A percentile compares a stretch with the other conserved stretches of the same genome.
Conservation (phyloP, 2,888 invertebrate species). For the Luperina nickerlii region DNA sequence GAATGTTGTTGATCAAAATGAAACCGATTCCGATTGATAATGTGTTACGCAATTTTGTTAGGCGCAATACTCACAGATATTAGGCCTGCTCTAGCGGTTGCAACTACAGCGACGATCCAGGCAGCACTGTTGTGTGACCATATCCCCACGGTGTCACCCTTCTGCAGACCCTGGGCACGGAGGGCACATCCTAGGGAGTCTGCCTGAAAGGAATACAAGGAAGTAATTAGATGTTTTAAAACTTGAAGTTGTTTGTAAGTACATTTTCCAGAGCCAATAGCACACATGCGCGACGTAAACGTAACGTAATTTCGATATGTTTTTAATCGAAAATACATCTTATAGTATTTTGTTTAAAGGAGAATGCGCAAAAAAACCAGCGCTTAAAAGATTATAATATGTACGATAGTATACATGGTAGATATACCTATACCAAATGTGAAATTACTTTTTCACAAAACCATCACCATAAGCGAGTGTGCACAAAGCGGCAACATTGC, state of each 20-base stretch:
- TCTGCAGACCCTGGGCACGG: slow-evolving; percentile 92
- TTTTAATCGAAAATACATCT: not conserved
- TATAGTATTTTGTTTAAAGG: not conserved
- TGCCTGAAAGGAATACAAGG: slow-evolving; percentile 83
- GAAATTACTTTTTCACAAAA: too few relatives aligned
- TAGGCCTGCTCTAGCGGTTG: slow-evolving; percentile 93
- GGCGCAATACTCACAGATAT: slow-evolving; percentile 90
- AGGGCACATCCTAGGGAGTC: slow-evolving; percentile 94
- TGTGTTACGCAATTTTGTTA: not conserved
- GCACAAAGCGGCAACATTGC: not conserved
- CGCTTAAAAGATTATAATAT: not conserved
- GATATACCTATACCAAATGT: not conserved
- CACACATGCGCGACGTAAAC: not conserved
- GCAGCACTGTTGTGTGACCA: slow-evolving; percentile 95
- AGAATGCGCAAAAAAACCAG: not conserved
- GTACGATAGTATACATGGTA: not conserved
- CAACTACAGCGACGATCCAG: slow-evolving; percentile 93
- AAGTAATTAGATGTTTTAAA: not conserved
- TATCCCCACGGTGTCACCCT: slow-evolving; percentile 94
- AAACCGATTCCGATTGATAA: too few relatives aligned
- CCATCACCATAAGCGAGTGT: not conserved
- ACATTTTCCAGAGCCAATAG: not conserved
- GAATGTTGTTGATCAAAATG: too few relatives aligned
- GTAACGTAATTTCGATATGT: not conserved
- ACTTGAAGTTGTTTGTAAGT: not conserved